Conservation (phyloP, 2,888 invertebrate species). For the Amiota mariae region DNA sequence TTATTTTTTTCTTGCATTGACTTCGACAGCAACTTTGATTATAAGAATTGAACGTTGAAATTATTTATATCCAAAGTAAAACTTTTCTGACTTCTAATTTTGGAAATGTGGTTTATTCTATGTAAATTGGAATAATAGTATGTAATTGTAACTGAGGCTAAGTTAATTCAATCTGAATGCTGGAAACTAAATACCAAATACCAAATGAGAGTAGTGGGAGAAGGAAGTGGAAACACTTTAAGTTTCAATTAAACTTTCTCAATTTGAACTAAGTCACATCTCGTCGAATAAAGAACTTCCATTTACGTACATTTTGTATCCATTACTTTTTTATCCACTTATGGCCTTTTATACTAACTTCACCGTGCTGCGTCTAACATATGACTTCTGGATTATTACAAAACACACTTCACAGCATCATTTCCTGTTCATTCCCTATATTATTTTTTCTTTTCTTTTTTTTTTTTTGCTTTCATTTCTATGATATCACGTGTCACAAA, state of each 20-base stretch:
- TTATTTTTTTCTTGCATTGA: conserved; percentile 5
- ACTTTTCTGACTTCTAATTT: conserved; percentile 59
- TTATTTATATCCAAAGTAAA: conserved; percentile 57
- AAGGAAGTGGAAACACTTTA: not conserved
- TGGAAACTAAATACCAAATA: too few relatives aligned
- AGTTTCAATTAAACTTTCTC: not conserved
- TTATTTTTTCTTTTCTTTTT: too few relatives aligned
- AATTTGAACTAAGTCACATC: too few relatives aligned
- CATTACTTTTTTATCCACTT: too few relatives aligned
- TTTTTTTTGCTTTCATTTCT: conserved; percentile 33
- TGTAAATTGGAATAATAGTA: conserved; percentile 54
- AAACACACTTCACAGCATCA: not conserved
- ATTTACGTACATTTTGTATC: too few relatives aligned
- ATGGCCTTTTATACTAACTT: too few relatives aligned
- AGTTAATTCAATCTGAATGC: not conserved
- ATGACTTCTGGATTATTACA: too few relatives aligned
- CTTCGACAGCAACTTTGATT: conserved; percentile 55
- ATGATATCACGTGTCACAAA: conserved; percentile 51
- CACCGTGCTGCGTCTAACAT: too few relatives aligned
- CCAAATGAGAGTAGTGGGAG: too few relatives aligned
- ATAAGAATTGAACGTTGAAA: conserved; percentile 43
- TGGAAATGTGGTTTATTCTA: conserved; percentile 57
- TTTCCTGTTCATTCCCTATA: not conserved
- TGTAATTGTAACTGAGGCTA: conserved; percentile 49
- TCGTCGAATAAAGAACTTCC: too few relatives aligned